Evolutionary conservation across 2,113 vertebrate genomes (phyloP), one percentile per base, ranked within the genome.

Genomic region (Loxodonta africana): DNA sequence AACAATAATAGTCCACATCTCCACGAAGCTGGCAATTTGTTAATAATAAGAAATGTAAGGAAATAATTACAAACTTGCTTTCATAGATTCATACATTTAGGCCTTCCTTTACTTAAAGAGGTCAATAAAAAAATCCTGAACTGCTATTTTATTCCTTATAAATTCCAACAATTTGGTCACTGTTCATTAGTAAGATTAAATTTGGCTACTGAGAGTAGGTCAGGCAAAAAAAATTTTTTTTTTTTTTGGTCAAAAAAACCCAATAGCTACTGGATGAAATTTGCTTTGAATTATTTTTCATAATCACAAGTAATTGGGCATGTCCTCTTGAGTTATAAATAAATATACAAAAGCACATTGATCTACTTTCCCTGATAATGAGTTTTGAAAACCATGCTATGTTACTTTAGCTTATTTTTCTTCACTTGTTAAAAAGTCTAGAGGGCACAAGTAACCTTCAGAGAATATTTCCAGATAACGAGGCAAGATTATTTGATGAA

Each of bases 291-390:
- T 96, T 95, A 93, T 85, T 97, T 97, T 95, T 97, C 71, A 67
- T 96, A 97, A 97, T 95, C 92, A 86, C n/a, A 63, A 95, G 88
- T 97, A 97, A 97, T 97, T 97, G 93, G 91, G 95, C 92, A 96
- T 96, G 90, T 88, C 95, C 18, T 91, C 57, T 51, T 96, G 63
- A 76, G 92, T 95, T 95, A 94, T 94, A 97, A 96, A 95, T 94
- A 97, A 97, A 95, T 44, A 96, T 30, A 94, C 25, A 41, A 37
- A 95, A 93, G 67, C 85, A 85, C 60, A 88, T 78, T 98, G 96
- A 94, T 98, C 90, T 90, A 85, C 65, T 97, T 97, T 93, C 88
- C 63, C 84, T 89, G 62, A 90, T 95, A 96, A 97, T 95, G 90
- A 87, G 81, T 88, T 97, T 95, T 98, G 97, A 95, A 97, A 97